phyloP scores from a whole-genome alignment of 2,113 vertebrate species.

The Motacilla tschutschensis region DNA sequence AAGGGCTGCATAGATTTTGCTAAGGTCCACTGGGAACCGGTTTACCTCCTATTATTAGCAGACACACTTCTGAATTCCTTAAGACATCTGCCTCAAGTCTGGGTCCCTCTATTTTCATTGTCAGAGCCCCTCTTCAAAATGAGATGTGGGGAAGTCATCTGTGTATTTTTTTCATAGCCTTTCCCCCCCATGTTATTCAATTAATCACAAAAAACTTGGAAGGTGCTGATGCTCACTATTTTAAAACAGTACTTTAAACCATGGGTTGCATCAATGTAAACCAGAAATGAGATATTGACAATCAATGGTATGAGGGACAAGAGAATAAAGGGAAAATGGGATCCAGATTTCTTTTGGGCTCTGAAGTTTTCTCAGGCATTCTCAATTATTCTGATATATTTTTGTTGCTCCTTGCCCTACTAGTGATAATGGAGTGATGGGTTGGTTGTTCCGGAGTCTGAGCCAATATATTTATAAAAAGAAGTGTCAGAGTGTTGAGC shows the following conservation, averaged over 20 bases:
- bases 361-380: constrained; percentile 18
- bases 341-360: not conserved
- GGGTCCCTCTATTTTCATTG: not conserved
- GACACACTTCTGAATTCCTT: not conserved
- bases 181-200: not conserved
- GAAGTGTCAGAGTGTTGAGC: constrained; percentile 2
- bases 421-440: constrained; percentile 32
- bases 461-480: constrained; percentile 36
- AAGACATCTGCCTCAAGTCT: not conserved
- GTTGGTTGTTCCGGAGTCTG: not conserved
- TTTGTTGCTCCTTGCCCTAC: constrained; percentile 33
- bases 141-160: not conserved
- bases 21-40: not conserved
- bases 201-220: not conserved
- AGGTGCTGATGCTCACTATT: not conserved
- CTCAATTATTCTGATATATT: not conserved
- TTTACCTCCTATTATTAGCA: not conserved
- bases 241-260: not conserved
- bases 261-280: not conserved
- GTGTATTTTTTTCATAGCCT: not conserved
- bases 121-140: not conserved
- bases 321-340: not conserved
- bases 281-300: not conserved
- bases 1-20: not conserved
- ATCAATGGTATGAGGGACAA: not conserved